Evolutionary conservation across 30 jellyfish, hydroid and myxozoan genomes (phyloP).

Genomic region (Turritopsis dohrnii): DNA sequence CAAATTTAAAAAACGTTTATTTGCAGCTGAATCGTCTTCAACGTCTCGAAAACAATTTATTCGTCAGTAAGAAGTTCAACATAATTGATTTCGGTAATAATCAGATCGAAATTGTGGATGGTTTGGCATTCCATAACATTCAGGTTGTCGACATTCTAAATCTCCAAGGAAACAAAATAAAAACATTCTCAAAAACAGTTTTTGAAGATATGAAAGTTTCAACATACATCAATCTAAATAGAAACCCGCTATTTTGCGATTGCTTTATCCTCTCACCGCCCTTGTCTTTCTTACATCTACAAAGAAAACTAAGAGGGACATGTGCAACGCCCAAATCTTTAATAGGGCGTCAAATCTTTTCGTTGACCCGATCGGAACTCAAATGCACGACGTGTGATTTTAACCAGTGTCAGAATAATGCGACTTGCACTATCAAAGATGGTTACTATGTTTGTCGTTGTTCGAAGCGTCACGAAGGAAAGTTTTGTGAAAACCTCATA

Average conservation of each 20-base stretch:
- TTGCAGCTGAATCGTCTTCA: neutral
- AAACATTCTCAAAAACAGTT: neutral
- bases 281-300: neutral
- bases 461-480: neutral
- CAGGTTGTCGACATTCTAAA: neutral
- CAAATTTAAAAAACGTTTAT: neutral
- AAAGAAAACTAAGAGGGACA: neutral
- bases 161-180: neutral
- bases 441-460: constrained; percentile 5
- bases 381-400: constrained; percentile 23
- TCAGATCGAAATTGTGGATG: neutral
- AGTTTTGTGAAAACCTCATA: constrained; percentile 4
- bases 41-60: neutral
- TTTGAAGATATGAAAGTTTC: neutral
- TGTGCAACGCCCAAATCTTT: neutral
- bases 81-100: neutral
- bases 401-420: constrained; percentile 14
- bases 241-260: constrained; percentile 3
- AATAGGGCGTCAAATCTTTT: neutral
- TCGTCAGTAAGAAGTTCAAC: neutral
- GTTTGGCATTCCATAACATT: constrained; percentile 3
- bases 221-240: neutral
- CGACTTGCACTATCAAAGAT: constrained; percentile 7
- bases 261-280: neutral
- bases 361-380: constrained; percentile 14